Base-by-base conservation (phyloP, 2,113 vertebrate genomes). In the Nipponia nippon region DNA sequence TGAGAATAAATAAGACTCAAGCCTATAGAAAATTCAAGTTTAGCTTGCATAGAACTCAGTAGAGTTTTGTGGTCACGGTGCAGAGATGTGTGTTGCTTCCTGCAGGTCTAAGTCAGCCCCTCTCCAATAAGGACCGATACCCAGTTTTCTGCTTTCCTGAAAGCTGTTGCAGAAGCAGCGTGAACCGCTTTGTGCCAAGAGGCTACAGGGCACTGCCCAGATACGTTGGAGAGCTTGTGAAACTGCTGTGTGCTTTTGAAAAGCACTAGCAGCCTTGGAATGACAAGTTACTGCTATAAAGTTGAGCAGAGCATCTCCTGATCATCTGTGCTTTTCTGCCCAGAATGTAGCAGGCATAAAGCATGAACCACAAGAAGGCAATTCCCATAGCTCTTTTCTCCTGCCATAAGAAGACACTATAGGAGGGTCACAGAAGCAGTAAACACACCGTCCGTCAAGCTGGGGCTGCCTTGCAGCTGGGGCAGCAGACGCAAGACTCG, bases 391-490 rank as follows among this genome's bases (percentile, higher is more conserved):
- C 66, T 90, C 79, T 87, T 44, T 80, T 53, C 78, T 90, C 17
- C 56, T 80, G 15, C 66, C 20, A 3, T 36, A 52, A 62, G 40
- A 50, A 10, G 20, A 13, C 0, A 0, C 21, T 65, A 16, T 0
- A 73, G 75, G 53, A 93, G 15, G 44, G 63, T 78, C 63, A 50
- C 69, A 67, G 65, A 32, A 80, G 34, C 83, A 52, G 30, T 32
- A 63, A 69, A 44, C 65, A 12, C 32, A 26, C 6, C 0, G 0
- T 67, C 30, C 61, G 49, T 75, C 40, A 17, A 5, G 32, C 59
- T 84, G 50, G 36, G 49, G 36, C 49, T 2, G 3, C 18, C 49
- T 27, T 12, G 7, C n/a, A 70, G 73, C 58, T 38, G 61, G 47
- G 40, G 30, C 52, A 87, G 65, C 47, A 78, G n/a, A 40, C 52